Conservation (phyloP, 2,797 vertebrate species). For the Euthynnus affinis region DNA sequence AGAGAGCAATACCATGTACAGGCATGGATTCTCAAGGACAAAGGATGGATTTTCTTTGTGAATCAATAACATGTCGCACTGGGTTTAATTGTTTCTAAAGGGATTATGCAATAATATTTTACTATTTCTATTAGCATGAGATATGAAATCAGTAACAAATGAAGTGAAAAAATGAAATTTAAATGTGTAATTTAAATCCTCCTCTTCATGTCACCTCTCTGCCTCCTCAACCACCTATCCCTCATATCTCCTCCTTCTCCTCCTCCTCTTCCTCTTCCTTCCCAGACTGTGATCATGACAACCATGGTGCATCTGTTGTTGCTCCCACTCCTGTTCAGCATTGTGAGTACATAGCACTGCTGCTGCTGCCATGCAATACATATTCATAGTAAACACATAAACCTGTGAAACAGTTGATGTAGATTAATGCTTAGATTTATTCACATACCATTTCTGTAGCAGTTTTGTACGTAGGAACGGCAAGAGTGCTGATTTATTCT, state of each 20-base stretch:
- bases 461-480: background rate
- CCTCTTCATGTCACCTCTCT: slow-evolving; percentile 36
- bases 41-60: slow-evolving; percentile 20
- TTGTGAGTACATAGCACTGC: slow-evolving; percentile 76
- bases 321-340: slow-evolving; percentile 75
- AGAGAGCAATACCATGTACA: slow-evolving; percentile 17
- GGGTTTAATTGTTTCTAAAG: slow-evolving; percentile 13
- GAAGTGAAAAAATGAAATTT: background rate
- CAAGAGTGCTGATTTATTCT: too few relatives aligned
- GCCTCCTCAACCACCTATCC: slow-evolving; percentile 27
- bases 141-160: background rate
- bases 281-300: slow-evolving; percentile 76
- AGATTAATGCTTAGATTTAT: slow-evolving; percentile 29
- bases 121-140: background rate
- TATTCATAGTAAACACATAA: slow-evolving; percentile 53
- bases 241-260: slow-evolving; percentile 24
- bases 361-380: slow-evolving; percentile 38
- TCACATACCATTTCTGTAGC: background rate
- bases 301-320: slow-evolving; percentile 78
- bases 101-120: background rate
- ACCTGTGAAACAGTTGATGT: slow-evolving; percentile 35
- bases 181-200: slow-evolving; percentile 25
- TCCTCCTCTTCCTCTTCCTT: slow-evolving; percentile 33
- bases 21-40: slow-evolving; percentile 23
- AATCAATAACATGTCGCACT: slow-evolving; percentile 44